Percentiles rank a stretch among this genome's conserved stretches.
Conservation (phyloP, 2,113 vertebrate genomes). For the Xiphophorus hellerii region DNA sequence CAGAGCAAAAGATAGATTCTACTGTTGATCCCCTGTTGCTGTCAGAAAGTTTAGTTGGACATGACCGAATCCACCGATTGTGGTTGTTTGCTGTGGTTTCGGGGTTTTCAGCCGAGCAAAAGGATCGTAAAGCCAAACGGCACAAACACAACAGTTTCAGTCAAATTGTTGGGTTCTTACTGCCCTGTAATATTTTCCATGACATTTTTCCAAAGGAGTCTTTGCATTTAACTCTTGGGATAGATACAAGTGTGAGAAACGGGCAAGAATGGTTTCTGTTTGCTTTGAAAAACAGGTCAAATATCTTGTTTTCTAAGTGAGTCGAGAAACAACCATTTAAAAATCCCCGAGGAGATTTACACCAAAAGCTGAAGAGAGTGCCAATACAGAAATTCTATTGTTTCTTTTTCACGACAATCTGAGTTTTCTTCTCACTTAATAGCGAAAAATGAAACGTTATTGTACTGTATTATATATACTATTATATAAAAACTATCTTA, state of each 20-base stretch:
- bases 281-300: neutral
- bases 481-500: too few relatives aligned
- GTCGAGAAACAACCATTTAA: too few relatives aligned
- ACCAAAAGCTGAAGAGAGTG: neutral
- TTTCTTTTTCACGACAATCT: too few relatives aligned
- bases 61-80: constrained; percentile 41
- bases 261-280: too few relatives aligned
- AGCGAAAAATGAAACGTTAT: neutral
- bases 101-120: constrained; percentile 18
- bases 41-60: constrained; percentile 70
- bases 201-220: neutral
- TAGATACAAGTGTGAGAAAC: too few relatives aligned
- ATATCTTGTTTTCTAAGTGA: neutral
- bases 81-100: constrained; percentile 52
- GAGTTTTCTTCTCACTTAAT: neutral
- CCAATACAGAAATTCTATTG: neutral
- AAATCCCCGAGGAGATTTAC: too few relatives aligned
- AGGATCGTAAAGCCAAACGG: neutral
- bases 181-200: neutral
- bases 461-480: too few relatives aligned
- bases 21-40: constrained; percentile 62
- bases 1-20: constrained; percentile 62
- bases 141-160: neutral
- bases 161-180: neutral
- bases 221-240: too few relatives aligned